phyloP scores from a whole-genome alignment of 2,113 vertebrate species.

The Chaenogobius annularis region DNA sequence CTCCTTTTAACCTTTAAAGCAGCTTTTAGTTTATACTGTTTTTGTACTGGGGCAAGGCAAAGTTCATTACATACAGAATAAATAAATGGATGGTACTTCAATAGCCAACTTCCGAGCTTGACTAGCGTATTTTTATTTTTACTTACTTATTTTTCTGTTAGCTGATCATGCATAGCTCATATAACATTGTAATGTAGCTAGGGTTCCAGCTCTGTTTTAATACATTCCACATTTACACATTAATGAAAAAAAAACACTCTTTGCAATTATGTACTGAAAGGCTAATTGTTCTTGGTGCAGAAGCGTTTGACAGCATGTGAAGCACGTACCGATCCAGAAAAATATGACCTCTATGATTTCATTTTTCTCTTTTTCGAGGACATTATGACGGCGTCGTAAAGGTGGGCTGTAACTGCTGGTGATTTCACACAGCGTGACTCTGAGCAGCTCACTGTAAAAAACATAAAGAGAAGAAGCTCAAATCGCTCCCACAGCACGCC shows the following conservation, averaged over 20 bases:
- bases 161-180: not conserved
- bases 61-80: too few relatives aligned
- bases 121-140: not conserved
- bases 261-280: constrained; percentile 53
- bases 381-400: constrained; percentile 59
- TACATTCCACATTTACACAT: constrained; percentile 35
- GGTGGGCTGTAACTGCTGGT: constrained; percentile 52
- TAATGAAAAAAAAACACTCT: constrained; percentile 34
- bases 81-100: too few relatives aligned
- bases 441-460: constrained; percentile 42
- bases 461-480: constrained; percentile 16
- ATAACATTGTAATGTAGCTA: constrained; percentile 22
- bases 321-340: constrained; percentile 53
- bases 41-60: too few relatives aligned
- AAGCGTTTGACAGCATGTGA: constrained; percentile 46
- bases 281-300: constrained; percentile 46
- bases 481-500: constrained; percentile 54
- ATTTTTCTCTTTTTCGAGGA: constrained; percentile 50
- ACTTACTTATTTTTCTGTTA: not conserved
- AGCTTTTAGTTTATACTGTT: too few relatives aligned
- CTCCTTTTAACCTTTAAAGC: too few relatives aligned
- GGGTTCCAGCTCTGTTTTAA: constrained; percentile 5
- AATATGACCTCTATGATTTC: constrained; percentile 63
- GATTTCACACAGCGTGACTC: constrained; percentile 62
- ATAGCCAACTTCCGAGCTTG: too few relatives aligned